Base-by-base conservation (phyloP, 2,888 invertebrate species). In the Trichogramma dendrolimi region DNA sequence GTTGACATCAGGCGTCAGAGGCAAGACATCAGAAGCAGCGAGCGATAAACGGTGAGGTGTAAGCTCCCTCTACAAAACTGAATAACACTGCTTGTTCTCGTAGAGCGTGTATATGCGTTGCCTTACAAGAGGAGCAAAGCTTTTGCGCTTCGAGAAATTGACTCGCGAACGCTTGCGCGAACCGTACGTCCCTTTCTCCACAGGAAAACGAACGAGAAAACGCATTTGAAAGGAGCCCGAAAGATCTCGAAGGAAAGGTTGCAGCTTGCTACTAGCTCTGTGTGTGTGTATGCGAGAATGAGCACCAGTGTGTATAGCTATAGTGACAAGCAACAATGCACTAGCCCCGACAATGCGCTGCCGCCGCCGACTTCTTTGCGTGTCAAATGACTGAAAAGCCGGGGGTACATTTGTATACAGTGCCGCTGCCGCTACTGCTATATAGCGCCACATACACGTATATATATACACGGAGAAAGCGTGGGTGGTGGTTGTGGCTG, bases 361-460 rank as follows among this genome's bases (percentile, higher is more conserved):
- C 70, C 74, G 75, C 74, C 73, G 71, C 77, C 76, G 77, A 78
- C 77, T 78, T 78, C 79, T 78, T 78, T 78, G 78, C 77, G 78
- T 78, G 78, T 78, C 78, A 79, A 79, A 79, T 77, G 75, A 77
- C 75, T 77, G 78, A 77, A 76, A 77, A 76, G 75, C 75, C 71
- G 72, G 27, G 71, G 71, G 74, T 67, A 71, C 67, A 70, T 69
- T 27, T 27, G 27, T 27, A 27, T 27, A 27, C 27, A 27, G 27
- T 27, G 27, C 27, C 27, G 27, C 27, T 27, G 27, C 27, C 27
- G 27, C 27, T 27, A 27, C 27, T 27, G 27, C 2, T 27, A 27
- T 27, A 27, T 27, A 27, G 27, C 27, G 27, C 27, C 27, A 27
- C 27, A 27, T 27, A 27, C 27, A 27, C 27, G 27, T 27, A 27